Conservation (phyloP, 2,113 vertebrate species). For the Neopipo cinnamomea region DNA sequence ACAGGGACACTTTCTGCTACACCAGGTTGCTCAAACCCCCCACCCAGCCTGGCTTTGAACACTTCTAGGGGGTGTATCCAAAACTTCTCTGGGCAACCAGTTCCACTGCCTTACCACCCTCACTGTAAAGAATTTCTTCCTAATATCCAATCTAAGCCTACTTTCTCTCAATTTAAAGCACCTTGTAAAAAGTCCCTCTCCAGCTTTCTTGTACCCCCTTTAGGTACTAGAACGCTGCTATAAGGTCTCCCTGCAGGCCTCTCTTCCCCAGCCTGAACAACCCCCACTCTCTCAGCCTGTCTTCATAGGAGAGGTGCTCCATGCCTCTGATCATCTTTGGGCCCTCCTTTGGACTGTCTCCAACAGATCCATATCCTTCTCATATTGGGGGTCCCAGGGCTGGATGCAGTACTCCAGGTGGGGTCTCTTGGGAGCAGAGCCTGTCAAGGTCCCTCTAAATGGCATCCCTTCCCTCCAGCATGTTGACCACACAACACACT, state of each 20-base stretch:
- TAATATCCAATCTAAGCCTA: neutral
- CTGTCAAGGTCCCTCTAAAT: neutral
- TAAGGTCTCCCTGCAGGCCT: neutral
- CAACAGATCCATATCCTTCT: neutral
- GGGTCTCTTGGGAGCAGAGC: neutral
- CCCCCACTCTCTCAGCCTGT: neutral
- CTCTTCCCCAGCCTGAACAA: neutral
- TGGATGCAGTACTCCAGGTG: neutral
- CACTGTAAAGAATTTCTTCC: neutral
- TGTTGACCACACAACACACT: neutral
- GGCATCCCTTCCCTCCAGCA: neutral
- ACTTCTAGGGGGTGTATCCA: neutral
- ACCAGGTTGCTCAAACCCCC: neutral
- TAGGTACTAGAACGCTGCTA: neutral
- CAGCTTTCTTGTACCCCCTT: rapidly evolving
- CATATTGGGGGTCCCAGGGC: neutral
- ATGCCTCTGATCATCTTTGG: neutral
- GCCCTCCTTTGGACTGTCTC: neutral
- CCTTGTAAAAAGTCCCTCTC: neutral
- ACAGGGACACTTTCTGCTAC: neutral
- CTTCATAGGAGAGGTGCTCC: neutral
- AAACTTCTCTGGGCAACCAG: neutral
- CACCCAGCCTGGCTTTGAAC: neutral
- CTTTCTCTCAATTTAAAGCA: neutral
- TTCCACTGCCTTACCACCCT: neutral